phyloP scores from a whole-genome alignment of 2,113 vertebrate species.

The Willisornis vidua region DNA sequence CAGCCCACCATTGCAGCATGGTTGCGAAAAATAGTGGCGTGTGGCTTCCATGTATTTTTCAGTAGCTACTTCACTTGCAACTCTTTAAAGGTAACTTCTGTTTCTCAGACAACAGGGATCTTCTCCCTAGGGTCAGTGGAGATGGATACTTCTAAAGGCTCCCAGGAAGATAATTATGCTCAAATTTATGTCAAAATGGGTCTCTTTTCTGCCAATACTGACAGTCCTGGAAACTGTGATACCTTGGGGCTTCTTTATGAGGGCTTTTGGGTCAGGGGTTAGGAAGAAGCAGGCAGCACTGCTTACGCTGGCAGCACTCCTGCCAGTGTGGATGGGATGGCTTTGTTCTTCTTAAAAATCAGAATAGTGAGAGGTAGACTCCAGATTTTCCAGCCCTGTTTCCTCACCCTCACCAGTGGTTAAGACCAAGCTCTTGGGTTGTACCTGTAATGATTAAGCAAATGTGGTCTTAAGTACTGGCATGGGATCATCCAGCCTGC shows the following conservation, averaged over 20 bases:
- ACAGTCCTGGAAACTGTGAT: background rate
- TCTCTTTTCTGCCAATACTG: background rate
- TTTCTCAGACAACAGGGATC: rapidly evolving
- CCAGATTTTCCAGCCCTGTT: background rate
- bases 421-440: background rate
- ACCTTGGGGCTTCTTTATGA: background rate
- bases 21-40: rapidly evolving
- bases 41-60: background rate
- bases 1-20: background rate
- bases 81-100: background rate
- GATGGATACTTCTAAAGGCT: background rate
- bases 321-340: background rate
- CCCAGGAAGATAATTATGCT: background rate
- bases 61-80: background rate
- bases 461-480: rapidly evolving
- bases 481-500: rapidly evolving
- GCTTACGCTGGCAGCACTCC: background rate
- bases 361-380: background rate
- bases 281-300: background rate
- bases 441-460: background rate
- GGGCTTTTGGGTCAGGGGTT: background rate
- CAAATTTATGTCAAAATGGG: background rate
- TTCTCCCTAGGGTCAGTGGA: background rate
- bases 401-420: background rate
- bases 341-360: background rate